A percentile compares a stretch with the other conserved stretches of the same genome.
Evolutionary conservation across 2,797 vertebrate species (phyloP).

Genomic region (Ceyx erithaca): DNA sequence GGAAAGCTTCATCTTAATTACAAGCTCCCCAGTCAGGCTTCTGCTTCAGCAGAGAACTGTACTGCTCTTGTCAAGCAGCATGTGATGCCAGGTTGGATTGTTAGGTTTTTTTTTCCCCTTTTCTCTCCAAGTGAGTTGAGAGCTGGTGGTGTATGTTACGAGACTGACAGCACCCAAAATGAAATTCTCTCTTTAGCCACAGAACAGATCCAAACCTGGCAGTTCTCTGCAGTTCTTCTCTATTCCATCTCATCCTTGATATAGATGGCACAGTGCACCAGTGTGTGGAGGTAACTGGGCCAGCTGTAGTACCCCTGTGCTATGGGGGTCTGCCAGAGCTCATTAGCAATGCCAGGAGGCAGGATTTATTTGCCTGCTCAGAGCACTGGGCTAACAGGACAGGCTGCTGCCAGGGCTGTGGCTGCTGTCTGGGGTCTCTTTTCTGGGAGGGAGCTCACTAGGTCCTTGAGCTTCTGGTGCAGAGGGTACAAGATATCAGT

Average conservation of each 20-base stretch:
- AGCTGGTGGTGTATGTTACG: not conserved
- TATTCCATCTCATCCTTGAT: not conserved
- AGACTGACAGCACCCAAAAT: constrained; percentile 57
- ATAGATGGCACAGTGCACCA: not conserved
- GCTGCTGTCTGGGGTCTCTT: not conserved
- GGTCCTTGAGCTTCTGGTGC: not conserved
- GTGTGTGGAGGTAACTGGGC: not conserved
- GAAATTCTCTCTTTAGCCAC: constrained; percentile 51
- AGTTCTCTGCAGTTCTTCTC: constrained; percentile 6
- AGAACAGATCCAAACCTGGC: constrained; percentile 42
- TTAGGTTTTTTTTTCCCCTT: not conserved
- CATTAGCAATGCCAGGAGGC: not conserved
- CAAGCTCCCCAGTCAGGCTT: not conserved
- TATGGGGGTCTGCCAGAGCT: constrained; percentile 6
- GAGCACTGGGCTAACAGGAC: not conserved
- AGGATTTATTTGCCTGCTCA: not conserved
- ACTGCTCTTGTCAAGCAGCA: not conserved
- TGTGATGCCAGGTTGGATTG: constrained; percentile 27
- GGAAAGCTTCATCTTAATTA: constrained; percentile 47
- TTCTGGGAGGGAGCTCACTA: not conserved
- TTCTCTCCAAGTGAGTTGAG: constrained; percentile 31
- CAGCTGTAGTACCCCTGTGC: not conserved
- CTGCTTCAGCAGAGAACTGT: not conserved
- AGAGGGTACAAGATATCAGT: not conserved
- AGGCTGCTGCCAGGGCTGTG: not conserved